Percentiles rank a stretch among this genome's conserved stretches.
Conservation (phyloP, 1,140 invertebrate species). For the Ceratosolen solmsi region DNA sequence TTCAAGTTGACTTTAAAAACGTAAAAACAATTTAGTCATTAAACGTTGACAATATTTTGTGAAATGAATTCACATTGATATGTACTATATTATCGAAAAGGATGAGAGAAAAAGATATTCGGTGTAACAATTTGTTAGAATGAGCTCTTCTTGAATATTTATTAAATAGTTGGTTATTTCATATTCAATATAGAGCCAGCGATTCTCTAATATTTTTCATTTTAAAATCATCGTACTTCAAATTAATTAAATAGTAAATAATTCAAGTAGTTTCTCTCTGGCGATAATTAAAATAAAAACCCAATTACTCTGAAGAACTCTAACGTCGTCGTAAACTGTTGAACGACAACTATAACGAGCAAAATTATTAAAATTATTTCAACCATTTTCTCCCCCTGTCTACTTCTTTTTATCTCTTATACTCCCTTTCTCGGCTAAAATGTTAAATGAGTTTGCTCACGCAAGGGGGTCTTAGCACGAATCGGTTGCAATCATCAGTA, state of each 20-base stretch:
- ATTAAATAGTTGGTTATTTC: too few relatives aligned
- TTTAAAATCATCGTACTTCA: too few relatives aligned
- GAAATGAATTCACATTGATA: too few relatives aligned
- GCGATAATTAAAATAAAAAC: slow-evolving; percentile 38
- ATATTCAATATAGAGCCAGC: too few relatives aligned
- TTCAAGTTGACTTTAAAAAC: slow-evolving; percentile 19
- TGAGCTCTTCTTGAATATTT: too few relatives aligned
- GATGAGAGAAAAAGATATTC: too few relatives aligned
- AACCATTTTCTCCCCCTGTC: neutral
- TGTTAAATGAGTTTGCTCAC: slow-evolving; percentile 51
- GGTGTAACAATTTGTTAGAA: too few relatives aligned
- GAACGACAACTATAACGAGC: slow-evolving; percentile 36
- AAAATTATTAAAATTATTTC: slow-evolving; percentile 48
- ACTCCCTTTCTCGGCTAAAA: slow-evolving; percentile 26
- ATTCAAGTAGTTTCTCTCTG: neutral
- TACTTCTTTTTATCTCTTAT: slow-evolving; percentile 8
- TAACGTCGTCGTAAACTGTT: slow-evolving; percentile 9
- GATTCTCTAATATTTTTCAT: too few relatives aligned
- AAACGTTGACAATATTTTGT: too few relatives aligned
- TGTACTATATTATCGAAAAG: too few relatives aligned
- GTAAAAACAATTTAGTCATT: slow-evolving; percentile 9
- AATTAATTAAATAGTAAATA: slow-evolving; percentile 7
- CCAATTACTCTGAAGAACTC: neutral
- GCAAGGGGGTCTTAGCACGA: slow-evolving; percentile 45
- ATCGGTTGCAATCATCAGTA: slow-evolving; percentile 12